These are phyloP conservation scores for Neodontobutis hainanensis DNA, from an alignment of 2,113 vertebrate genomes.

Conservation along the genomic window DNA sequence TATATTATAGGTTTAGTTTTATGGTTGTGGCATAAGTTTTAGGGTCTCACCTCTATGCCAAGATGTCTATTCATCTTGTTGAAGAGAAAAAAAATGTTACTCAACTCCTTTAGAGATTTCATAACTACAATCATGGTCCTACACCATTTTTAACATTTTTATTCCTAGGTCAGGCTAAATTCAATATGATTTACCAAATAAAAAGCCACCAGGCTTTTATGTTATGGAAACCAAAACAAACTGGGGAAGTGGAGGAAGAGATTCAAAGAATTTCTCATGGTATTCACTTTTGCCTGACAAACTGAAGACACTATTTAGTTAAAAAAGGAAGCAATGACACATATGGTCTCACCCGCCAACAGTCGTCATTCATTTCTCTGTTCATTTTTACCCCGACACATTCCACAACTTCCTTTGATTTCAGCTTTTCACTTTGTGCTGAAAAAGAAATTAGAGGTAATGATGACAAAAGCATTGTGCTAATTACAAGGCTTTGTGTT, in stretches of 20 bases:
- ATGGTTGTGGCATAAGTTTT: no score
- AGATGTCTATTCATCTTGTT: no score
- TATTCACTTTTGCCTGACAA: constrained; percentile 1
- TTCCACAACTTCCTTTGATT: constrained; percentile 55
- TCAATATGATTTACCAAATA: no score
- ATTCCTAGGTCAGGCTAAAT: no score
- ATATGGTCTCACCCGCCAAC: not conserved
- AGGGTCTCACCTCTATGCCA: no score
- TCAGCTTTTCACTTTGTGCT: constrained; percentile 39
- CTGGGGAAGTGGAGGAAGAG: no score
- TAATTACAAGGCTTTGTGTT: constrained; percentile 84
- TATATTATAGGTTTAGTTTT: no score
- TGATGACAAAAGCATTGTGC: constrained; percentile 74
- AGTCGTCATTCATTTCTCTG: constrained; percentile 28
- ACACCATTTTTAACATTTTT: no score
- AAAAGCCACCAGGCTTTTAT: not conserved
- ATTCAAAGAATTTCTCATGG: not conserved
- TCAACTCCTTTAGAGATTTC: no score
- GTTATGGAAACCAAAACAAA: not conserved
- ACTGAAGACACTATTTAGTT: constrained; percentile 3
- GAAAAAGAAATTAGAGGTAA: constrained; percentile 67
- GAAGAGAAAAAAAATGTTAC: no score
- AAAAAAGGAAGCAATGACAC: constrained; percentile 20
- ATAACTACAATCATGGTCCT: no score
- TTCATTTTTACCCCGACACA: constrained; percentile 54